Base-by-base conservation (phyloP, 2,797 vertebrate species). In the Spinibarbus caldwelli region DNA sequence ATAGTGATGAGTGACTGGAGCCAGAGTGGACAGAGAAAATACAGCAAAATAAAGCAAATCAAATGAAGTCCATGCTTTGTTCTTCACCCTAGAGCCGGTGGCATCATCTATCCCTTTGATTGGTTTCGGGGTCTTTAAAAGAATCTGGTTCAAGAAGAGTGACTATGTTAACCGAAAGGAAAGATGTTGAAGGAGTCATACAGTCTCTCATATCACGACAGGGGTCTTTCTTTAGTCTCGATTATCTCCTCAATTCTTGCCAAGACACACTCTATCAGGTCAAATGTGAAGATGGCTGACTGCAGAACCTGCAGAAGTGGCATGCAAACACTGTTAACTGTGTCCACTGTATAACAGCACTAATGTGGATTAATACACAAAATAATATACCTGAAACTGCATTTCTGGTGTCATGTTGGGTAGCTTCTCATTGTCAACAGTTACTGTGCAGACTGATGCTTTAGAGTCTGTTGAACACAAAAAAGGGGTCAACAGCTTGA, bases 211-310 rank as follows among this genome's bases (percentile, higher is more conserved):
- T 57, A 57, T 80, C 77, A 76, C 2, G 21, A 45, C 62, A 73
- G 64, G 6, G 82, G 81, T 66, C 79, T 78, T 45, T 87, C 87
- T 91, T 96, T 97, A 76, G 92, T 92, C 92, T 97, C 96, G 15
- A 95, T 93, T 77, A 99, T 95, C 90, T 99, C 98, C 93, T 99
- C 98, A 88, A 98, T 96, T 89, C 98, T 95, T 87, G 95, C 97
- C 92, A 99, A 92, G 91, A 99, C 96, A 72, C 98, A 98, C 95
- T 99, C 97, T 41, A 99, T 98, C 95, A 99, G 95, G 93, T 99
- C 98, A 89, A 99, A 99, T 0, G 96, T 98, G 94, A 97, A 97
- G 90, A 99, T 95, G 66, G 97, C 98, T 0, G 97, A 98, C 89
- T 97, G 96, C 82, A 99, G 93, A 88, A 97, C 98, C 98, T 99